phyloP scores from a whole-genome alignment of 2,113 vertebrate genomes.

The Phalacrocorax carbo region DNA sequence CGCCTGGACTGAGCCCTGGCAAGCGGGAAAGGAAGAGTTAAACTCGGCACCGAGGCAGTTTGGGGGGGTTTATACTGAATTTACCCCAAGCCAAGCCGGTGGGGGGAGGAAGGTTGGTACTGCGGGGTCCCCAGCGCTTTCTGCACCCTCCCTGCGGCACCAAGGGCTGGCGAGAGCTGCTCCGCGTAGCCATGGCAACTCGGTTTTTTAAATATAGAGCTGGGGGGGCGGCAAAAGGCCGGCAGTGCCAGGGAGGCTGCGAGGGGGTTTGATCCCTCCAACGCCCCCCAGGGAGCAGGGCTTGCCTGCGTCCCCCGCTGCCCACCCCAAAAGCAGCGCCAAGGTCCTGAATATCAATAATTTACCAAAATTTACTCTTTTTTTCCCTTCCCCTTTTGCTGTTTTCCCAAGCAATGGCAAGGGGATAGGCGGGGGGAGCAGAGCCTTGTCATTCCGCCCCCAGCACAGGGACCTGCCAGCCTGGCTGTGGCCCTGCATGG shows the following conservation, averaged over 20 bases:
- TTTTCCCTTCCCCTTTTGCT: not conserved
- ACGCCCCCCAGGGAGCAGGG: not conserved
- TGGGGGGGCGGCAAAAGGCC: not conserved
- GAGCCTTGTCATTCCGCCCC: fast-evolving
- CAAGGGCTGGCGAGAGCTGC: not conserved
- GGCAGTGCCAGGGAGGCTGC: fast-evolving
- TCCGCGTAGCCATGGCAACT: slow-evolving; percentile 49
- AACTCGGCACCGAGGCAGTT: not conserved
- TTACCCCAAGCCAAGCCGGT: not conserved
- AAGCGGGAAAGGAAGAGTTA: not conserved
- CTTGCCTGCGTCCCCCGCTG: too few relatives aligned
- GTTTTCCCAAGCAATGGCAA: not conserved
- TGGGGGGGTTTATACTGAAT: not conserved
- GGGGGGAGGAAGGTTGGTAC: too few relatives aligned
- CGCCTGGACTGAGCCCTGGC: fast-evolving
- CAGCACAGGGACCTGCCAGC: not conserved
- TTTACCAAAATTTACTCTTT: not conserved
- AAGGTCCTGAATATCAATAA: not conserved
- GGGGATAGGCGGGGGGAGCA: too few relatives aligned
- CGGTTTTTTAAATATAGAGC: not conserved
- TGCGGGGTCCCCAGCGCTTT: fast-evolving
- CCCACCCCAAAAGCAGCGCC: not conserved
- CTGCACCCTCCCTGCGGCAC: not conserved
- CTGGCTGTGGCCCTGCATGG: fast-evolving
- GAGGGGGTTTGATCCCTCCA: not conserved